Base-by-base conservation (phyloP, 1,140 invertebrate genomes). In the Gonatopus flavifemur region DNA sequence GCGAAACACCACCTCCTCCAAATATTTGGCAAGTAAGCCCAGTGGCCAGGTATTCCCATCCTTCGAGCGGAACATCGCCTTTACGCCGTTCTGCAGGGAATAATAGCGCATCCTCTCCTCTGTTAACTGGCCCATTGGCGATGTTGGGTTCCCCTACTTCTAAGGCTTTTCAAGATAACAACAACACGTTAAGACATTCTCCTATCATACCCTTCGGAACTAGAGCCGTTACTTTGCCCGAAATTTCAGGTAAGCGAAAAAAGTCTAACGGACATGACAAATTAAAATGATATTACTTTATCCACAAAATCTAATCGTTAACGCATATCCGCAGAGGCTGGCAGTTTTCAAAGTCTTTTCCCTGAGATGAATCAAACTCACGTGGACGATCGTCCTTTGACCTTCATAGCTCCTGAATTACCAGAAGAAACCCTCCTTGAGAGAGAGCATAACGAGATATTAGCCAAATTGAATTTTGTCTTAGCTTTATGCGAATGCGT, bases 381-480 rank as follows among this genome's bases (percentile, higher is more conserved):
- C n/a, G 67, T 66, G 3, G 78, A 80, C 44, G 76, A 81, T 52
- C 81, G 85, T 48, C 87, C 86, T 47, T 83, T 90, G 52, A 86
- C 86, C 52, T 96, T 96, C 78, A 84, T 92, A 19, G 85, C 89
- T 20, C 94, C 94, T 5, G 94, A 97, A 72, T 77, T 98, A 44
- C 91, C 93, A 28, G 93, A 97, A 76, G 96, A 98, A 79, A 98
- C 95, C 16, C 80, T 98, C 15, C 83, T 98, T 54, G 93, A 96
- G 83, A 85, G 88, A 48, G 92, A 94, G 67, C 95, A 98, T 76
- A 95, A 94, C 76, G 93, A 96, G 71, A 93, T 91, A 4, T 77
- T 98, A 56, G 91, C 92, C 1, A 97, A 97, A 72, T 80, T 98
- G 30, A 93, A 93, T 69, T 98, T 96, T 78, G 91, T 96, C 12